phyloP scores from a whole-genome alignment of 1,140 invertebrate species.

The Penaeus indicus region DNA sequence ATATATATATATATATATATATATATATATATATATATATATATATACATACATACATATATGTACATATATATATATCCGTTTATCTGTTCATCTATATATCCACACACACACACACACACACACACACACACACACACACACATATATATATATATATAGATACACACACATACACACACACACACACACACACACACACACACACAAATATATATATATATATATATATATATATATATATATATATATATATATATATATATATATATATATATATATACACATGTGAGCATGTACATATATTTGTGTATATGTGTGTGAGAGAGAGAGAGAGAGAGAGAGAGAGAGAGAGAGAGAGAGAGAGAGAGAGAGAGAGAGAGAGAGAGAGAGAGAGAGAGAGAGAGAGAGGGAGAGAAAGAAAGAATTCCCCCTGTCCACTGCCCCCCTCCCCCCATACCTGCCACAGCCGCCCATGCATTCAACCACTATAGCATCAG shows the following conservation, averaged over 20 bases:
- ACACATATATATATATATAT: too few relatives aligned
- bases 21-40: conserved; percentile 28
- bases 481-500: too few relatives aligned
- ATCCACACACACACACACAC: too few relatives aligned
- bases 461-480: too few relatives aligned
- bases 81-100: not conserved
- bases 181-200: too few relatives aligned
- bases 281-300: not conserved
- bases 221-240: not conserved
- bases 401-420: conserved; percentile 46
- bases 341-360: conserved; percentile 40
- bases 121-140: too few relatives aligned
- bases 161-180: conserved; percentile 26
- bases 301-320: too few relatives aligned
- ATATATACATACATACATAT: not conserved
- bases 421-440: conserved; percentile 48
- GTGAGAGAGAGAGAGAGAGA: conserved; percentile 56
- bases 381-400: conserved; percentile 54
- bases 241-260: too few relatives aligned
- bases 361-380: conserved; percentile 68
- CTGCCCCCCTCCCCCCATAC: too few relatives aligned
- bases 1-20: not conserved
- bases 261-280: not conserved
- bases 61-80: conserved; percentile 10
- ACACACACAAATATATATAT: conserved; percentile 31